A percentile compares a stretch with the other conserved stretches of the same genome.
Evolutionary conservation across 2,113 vertebrate species (phyloP).

Genomic region (Phrynosoma blainvillii): DNA sequence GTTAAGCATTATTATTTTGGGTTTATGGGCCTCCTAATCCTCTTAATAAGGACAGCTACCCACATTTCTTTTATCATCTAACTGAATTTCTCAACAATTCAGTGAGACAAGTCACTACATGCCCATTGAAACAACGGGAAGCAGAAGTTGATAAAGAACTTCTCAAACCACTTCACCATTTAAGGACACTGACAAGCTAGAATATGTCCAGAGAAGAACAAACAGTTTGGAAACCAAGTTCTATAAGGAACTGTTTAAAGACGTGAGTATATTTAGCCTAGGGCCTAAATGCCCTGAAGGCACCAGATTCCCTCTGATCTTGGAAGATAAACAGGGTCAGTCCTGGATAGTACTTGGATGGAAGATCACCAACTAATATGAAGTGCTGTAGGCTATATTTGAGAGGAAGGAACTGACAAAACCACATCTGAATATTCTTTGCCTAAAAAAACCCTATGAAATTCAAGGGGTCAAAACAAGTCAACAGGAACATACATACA

Average conservation of each 20-base stretch:
- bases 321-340: no score
- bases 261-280: neutral
- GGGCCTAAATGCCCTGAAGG: no score
- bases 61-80: neutral
- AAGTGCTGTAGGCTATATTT: no score
- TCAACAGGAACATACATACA: no score
- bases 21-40: neutral
- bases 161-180: neutral
- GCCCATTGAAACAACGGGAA: neutral
- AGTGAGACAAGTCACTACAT: neutral
- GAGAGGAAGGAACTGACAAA: no score
- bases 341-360: no score
- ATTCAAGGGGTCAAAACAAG: no score
- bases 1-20: neutral
- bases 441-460: no score
- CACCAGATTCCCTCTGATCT: no score
- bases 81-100: conserved; percentile 8
- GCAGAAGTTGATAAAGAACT: neutral
- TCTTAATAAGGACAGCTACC: neutral
- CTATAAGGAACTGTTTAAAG: neutral
- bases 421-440: no score
- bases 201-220: neutral
- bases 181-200: neutral
- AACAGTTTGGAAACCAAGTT: neutral
- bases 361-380: no score